A percentile compares a stretch with the other conserved stretches of the same genome.
Conservation (phyloP, 2,797 vertebrate genomes). For the Sebastes glaucus region DNA sequence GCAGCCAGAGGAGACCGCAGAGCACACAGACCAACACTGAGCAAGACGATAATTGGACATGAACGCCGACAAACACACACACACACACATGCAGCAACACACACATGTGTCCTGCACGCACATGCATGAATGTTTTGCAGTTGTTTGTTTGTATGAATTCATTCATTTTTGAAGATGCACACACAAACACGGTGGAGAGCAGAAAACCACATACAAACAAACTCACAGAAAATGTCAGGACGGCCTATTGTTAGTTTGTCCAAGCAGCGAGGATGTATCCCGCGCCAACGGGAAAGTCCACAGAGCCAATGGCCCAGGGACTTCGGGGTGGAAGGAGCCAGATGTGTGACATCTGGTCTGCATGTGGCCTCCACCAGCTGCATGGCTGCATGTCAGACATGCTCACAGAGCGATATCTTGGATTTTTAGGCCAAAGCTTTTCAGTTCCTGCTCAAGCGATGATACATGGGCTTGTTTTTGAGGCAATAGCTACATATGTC, state of each 20-base stretch:
- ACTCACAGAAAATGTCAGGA: constrained; percentile 8
- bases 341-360: constrained; percentile 73
- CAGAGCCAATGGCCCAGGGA: constrained; percentile 56
- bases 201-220: constrained; percentile 43
- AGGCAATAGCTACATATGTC: constrained; percentile 26
- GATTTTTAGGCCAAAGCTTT: constrained; percentile 30
- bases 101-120: constrained; percentile 16
- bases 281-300: constrained; percentile 73
- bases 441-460: constrained; percentile 19
- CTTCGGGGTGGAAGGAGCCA: constrained; percentile 38
- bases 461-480: constrained; percentile 55
- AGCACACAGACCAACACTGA: constrained; percentile 56
- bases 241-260: constrained; percentile 64
- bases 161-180: constrained; percentile 51
- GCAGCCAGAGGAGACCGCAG: constrained; percentile 68
- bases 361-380: constrained; percentile 65
- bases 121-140: constrained; percentile 1
- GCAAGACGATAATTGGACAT: constrained; percentile 52
- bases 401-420: constrained; percentile 46
- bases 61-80: constrained; percentile 34
- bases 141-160: constrained; percentile 36
- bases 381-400: constrained; percentile 61
- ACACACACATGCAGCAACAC: not conserved
- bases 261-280: constrained; percentile 56
- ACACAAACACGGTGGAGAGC: constrained; percentile 25